Base-by-base conservation (phyloP, 2,888 invertebrate genomes). In the Sminthurinus aureus region DNA sequence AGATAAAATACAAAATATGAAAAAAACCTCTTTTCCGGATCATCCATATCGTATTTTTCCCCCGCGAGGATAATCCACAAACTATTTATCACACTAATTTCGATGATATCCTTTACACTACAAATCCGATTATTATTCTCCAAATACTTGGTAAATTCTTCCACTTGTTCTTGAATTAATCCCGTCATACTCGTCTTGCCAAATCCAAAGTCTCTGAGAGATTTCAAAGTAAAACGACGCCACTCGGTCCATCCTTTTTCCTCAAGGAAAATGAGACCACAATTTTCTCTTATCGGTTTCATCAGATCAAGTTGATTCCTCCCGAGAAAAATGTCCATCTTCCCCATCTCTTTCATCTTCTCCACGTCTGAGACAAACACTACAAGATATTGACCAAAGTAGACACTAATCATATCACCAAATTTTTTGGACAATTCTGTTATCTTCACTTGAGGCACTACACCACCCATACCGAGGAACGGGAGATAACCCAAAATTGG, bases 401-500 rank as follows among this genome's bases (percentile, higher is more conserved):
- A 82, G 0, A 88, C 75, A 11, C 84, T 85, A 51, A 88, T 84
- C 15, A 88, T 85, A 11, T 84, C 85, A 0, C 88, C 88, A 58
- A 84, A 88, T 80, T 84, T 85, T 51, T 87, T 85, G 0, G 87
- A 82, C 8, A 88, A 67, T 67, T 84, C 83, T 1, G 86, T 82
- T 8, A 88, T 84, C 2, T 85, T 88, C n/a, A 85, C 51, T 26
- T 85, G 84, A n/a, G 88, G 87, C 50, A 86, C 71, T 20, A 77
- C 82, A 73, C 87, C 87, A 71, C 71, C 24, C 13, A 24, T 26
- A 4, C 79, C 51, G 20, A 88, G 67, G 67, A 88, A 88, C 12
- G 88, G 88, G 20, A 88, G 69, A 38, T 87, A 88, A 11, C 88
- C 88, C 20, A 88, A 18, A 0, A 87, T 73, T 4, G 88, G 88